Percentiles rank a stretch among this genome's conserved stretches.
phyloP scores from a whole-genome alignment of 2,797 vertebrate species.

The Serranus cabrilla region DNA sequence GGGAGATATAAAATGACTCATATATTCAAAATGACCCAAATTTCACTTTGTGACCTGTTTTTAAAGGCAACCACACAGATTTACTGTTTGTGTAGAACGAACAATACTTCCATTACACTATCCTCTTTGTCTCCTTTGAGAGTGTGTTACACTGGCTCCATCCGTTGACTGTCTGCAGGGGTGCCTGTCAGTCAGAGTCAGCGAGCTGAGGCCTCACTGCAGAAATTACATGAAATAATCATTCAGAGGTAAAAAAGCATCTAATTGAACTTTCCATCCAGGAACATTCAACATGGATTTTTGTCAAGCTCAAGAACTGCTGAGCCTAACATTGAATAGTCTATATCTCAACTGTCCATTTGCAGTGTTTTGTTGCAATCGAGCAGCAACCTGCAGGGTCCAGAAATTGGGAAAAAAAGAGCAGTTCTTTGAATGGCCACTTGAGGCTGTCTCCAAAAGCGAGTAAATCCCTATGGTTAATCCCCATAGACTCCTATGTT shows the following conservation, averaged over 20 bases:
- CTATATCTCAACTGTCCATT: neutral
- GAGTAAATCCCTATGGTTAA: too few species aligned
- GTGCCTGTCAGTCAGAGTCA: conserved; percentile 61
- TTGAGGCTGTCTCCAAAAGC: too few species aligned
- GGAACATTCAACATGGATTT: conserved; percentile 57
- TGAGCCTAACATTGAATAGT: neutral
- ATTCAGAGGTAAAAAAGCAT: conserved; percentile 64
- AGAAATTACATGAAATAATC: conserved; percentile 75
- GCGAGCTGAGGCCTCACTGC: conserved; percentile 38
- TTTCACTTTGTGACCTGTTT: conserved; percentile 33
- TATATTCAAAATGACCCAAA: conserved; percentile 27
- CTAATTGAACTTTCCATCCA: conserved; percentile 74
- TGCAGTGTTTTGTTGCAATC: neutral
- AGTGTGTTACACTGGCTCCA: conserved; percentile 32
- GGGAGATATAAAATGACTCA: conserved; percentile 13
- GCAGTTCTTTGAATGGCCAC: too few species aligned
- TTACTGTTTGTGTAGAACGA: conserved; percentile 26
- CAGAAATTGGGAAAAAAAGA: too few species aligned
- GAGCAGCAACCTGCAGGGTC: too few species aligned
- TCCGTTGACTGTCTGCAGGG: conserved; percentile 42
- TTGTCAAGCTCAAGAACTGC: conserved; percentile 30
- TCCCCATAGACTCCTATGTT: too few species aligned
- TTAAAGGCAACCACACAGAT: conserved; percentile 16
- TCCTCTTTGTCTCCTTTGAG: conserved; percentile 20
- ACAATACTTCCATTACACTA: conserved; percentile 31